Percentiles rank a stretch among this genome's conserved stretches.
phyloP scores from a whole-genome alignment of 2,888 invertebrate genomes.

The Leptopilina myrica region DNA sequence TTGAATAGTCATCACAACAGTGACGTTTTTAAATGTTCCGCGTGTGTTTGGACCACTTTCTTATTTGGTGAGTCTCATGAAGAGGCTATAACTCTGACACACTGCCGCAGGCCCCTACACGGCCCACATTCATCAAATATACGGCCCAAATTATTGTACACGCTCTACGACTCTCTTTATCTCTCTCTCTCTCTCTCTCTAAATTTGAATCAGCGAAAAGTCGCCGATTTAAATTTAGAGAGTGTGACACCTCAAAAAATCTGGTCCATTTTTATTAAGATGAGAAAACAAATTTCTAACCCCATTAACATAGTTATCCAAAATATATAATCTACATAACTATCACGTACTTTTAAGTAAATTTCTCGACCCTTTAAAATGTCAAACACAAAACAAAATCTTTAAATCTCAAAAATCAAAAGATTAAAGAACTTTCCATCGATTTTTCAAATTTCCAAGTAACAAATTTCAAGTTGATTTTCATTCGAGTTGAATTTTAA shows the following conservation, averaged over 20 bases:
- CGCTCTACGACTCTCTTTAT: constrained; percentile 28
- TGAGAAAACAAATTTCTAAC: background rate
- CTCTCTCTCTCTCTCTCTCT: too few relatives aligned
- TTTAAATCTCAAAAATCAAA: too few relatives aligned
- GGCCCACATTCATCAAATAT: constrained; percentile 63
- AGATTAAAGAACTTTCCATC: too few relatives aligned
- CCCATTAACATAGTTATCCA: background rate
- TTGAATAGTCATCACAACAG: constrained; percentile 31
- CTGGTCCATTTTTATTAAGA: constrained; percentile 44
- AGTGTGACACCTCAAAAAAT: constrained; percentile 48
- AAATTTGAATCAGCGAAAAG: too few relatives aligned
- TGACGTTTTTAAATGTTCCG: constrained; percentile 41
- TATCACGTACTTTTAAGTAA: background rate
- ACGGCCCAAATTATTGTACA: constrained; percentile 46
- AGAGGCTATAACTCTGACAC: constrained; percentile 66
- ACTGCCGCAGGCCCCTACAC: constrained; percentile 68
- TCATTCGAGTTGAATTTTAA: too few relatives aligned
- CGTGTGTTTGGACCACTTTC: constrained; percentile 67
- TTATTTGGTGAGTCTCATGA: constrained; percentile 57
- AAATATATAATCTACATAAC: background rate
- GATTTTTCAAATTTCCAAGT: too few relatives aligned
- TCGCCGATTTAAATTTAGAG: too few relatives aligned
- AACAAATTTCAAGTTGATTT: too few relatives aligned
- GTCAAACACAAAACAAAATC: too few relatives aligned
- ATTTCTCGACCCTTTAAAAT: too few relatives aligned